Base-by-base conservation (phyloP, 1,140 invertebrate species). In the Ceratina calcarata region DNA sequence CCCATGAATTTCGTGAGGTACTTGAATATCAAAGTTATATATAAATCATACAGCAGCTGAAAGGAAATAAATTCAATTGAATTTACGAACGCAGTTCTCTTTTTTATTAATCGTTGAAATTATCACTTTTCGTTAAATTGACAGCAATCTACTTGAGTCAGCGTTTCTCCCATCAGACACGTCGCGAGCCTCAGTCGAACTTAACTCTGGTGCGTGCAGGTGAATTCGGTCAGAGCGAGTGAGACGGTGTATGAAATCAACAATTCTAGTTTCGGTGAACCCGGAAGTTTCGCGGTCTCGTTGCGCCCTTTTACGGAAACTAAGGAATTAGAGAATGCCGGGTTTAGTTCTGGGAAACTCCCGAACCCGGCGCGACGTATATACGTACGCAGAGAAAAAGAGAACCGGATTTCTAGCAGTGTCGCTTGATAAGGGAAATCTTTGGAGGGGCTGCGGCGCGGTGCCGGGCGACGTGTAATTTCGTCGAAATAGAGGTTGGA, bases 341-440 rank as follows among this genome's bases (percentile, higher is more conserved):
- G 51, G 10, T 53, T 55, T 45, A 45, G 37, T 45, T 32, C 15
- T 4, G 12, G 24, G 8, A n/a, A 10, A 16, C 22, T 8, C 57
- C 27, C 16, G 10, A 32, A 71, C 77, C 58, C 51, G 51, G 32
- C n/a, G 53, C 0, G 37, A 45, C 45, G 27, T 53, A 51, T 53
- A 15, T 32, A 53, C 67, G 55, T 49, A 45, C 57, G 68, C 37
- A 61, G 70, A 71, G 81, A 64, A 71, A 70, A 70, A 70, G 67
- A 64, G 64, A 27, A n/a, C 22, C 32, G 49, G 76, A 72, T 78
- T 78, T 78, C 49, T 65, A 32, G 55, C 22, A 71, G 68, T 24
- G 83, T 67, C 53, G 83, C 57, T 86, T 83, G 84, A 86, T 86
- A 86, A 86, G 81, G 84, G 80, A 86, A 85, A 86, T 86, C 77